These are phyloP conservation scores for Crypturellus undulatus DNA, from an alignment of 2,113 vertebrate genomes.

Conservation along the genomic window DNA sequence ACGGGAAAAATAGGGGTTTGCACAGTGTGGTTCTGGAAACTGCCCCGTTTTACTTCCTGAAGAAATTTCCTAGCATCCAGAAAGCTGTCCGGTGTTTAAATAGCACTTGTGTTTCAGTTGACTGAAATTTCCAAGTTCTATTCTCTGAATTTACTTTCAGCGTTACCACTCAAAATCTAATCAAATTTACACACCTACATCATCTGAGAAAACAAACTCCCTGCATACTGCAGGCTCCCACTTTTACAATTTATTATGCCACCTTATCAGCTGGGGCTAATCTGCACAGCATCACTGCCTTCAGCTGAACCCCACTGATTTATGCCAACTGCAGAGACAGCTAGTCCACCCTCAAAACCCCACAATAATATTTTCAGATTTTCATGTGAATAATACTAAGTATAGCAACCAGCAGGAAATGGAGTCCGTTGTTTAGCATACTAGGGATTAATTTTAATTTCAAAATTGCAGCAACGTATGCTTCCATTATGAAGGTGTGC, in stretches of 20 bases:
- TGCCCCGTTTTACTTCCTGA: not conserved
- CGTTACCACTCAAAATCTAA: not conserved
- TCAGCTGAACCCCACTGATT: not conserved
- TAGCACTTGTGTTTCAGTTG: not conserved
- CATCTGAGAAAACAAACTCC: conserved; percentile 6
- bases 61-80: not conserved
- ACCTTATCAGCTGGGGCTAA: conserved; percentile 16
- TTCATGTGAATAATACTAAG: not conserved
- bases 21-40: not conserved
- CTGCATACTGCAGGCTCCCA: not conserved
- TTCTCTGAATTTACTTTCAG: not conserved
- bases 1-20: not conserved
- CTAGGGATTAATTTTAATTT: conserved; percentile 11
- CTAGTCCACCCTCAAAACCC: not conserved
- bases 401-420: not conserved
- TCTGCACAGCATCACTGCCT: not conserved
- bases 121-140: no score
- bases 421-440: not conserved
- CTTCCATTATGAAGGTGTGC: conserved; percentile 37
- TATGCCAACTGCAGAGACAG: not conserved
- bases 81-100: no score
- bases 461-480: conserved; percentile 28
- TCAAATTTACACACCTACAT: not conserved
- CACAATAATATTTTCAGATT: not conserved
- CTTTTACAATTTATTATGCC: not conserved